Percentiles rank a stretch among this genome's conserved stretches.
phyloP scores from a whole-genome alignment of 30 jellyfish, hydroid and myxozoan genomes.

The Haliclystus octoradiatus region DNA sequence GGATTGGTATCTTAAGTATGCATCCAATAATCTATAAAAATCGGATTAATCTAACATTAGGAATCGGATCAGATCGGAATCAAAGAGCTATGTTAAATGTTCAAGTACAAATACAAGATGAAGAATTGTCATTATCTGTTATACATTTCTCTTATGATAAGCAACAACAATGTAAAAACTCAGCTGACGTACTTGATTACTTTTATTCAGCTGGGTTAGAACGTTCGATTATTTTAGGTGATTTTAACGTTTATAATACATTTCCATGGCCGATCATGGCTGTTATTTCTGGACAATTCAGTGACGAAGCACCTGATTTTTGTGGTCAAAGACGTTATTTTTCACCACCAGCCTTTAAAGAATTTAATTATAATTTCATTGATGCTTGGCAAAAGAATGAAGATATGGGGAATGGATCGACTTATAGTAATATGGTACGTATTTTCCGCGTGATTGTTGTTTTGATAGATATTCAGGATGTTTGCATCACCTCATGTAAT shows the following conservation, averaged over 20 bases:
- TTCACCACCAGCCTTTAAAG: slow-evolving; percentile 30
- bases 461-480: too few species aligned
- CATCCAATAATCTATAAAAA: slow-evolving; percentile 33
- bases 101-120: slow-evolving; percentile 33
- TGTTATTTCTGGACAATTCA: slow-evolving; percentile 29
- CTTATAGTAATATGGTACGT: slow-evolving; percentile 84
- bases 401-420: slow-evolving; percentile 35
- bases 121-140: slow-evolving; percentile 35
- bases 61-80: slow-evolving; percentile 20
- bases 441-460: background rate
- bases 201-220: slow-evolving; percentile 53
- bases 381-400: slow-evolving; percentile 63
- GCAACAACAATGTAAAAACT: slow-evolving; percentile 49
- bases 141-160: slow-evolving; percentile 61
- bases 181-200: slow-evolving; percentile 46
- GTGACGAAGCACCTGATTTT: slow-evolving; percentile 15
- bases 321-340: slow-evolving; percentile 23
- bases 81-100: slow-evolving; percentile 56
- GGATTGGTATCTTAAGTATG: slow-evolving; percentile 62
- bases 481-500: too few species aligned
- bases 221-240: slow-evolving; percentile 50
- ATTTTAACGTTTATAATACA: slow-evolving; percentile 40
- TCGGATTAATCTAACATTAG: slow-evolving; percentile 26
- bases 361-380: slow-evolving; percentile 28
- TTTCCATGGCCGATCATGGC: slow-evolving; percentile 57